Percentiles rank a stretch among this genome's conserved stretches.
Conservation (phyloP, 1,140 invertebrate genomes). For the Bombus sylvicola region DNA sequence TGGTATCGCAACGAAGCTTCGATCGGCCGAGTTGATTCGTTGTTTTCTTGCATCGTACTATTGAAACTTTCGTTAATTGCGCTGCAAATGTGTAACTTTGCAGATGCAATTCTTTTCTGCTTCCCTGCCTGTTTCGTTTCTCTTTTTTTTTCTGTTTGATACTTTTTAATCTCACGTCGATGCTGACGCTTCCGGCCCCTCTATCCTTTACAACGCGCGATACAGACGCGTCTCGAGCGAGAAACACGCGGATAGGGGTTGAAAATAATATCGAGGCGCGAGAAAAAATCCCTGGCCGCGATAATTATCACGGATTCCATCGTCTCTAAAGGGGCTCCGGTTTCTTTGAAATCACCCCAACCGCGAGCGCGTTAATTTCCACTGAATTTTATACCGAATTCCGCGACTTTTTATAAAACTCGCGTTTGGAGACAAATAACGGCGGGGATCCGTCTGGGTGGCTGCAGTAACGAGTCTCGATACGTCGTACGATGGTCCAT, state of each 20-base stretch:
- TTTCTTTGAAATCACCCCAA: conserved; percentile 6
- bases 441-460: neutral
- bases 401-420: neutral
- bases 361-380: conserved; percentile 19
- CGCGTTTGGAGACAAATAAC: conserved; percentile 9
- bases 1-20: neutral
- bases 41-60: neutral
- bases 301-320: conserved; percentile 25
- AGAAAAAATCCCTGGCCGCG: neutral
- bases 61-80: conserved; percentile 24
- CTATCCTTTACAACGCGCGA: neutral
- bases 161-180: conserved; percentile 8
- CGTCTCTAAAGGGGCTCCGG: neutral
- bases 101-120: neutral
- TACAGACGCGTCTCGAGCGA: neutral
- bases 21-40: neutral
- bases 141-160: too few relatives aligned
- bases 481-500: neutral
- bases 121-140: neutral
- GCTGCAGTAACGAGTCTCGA: neutral
- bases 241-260: neutral
- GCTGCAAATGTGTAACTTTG: neutral
- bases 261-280: conserved; percentile 5
- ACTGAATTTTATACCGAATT: conserved; percentile 23
- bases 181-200: too few relatives aligned